These are phyloP conservation scores for Bombus sibiricus DNA, from an alignment of 1,140 invertebrate species.

Conservation along the genomic window DNA sequence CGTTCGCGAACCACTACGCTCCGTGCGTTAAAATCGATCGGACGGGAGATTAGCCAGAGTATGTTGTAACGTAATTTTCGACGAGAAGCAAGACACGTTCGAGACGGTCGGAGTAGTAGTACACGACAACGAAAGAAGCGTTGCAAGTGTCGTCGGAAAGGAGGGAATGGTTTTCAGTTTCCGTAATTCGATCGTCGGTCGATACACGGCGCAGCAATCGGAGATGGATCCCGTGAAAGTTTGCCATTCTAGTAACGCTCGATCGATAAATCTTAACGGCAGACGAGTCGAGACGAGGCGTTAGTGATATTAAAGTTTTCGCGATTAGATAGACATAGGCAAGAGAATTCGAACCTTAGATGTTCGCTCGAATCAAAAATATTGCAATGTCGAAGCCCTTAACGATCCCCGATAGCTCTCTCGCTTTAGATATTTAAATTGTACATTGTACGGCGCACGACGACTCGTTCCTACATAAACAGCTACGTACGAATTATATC, in stretches of 20 bases:
- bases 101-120: too few relatives aligned
- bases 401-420: constrained; percentile 16
- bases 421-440: constrained; percentile 54
- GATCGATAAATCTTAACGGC: not conserved
- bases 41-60: not conserved
- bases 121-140: not conserved
- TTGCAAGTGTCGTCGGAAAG: not conserved
- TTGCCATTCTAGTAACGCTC: not conserved
- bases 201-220: not conserved
- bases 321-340: constrained; percentile 24
- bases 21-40: not conserved
- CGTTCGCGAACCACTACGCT: not conserved
- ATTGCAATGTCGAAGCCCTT: constrained; percentile 11
- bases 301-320: constrained; percentile 23
- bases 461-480: constrained; percentile 70
- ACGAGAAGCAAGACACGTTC: too few relatives aligned
- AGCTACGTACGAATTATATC: not conserved
- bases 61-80: not conserved
- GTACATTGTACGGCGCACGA: constrained; percentile 51
- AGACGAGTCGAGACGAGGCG: not conserved
- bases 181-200: not conserved
- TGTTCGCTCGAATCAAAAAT: constrained; percentile 54
- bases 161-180: not conserved
- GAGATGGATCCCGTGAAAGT: not conserved
- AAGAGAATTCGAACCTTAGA: constrained; percentile 15